Evolutionary conservation across 2,888 invertebrate species (phyloP), one percentile per base, ranked within the genome.

Genomic region (Caenorhabditis macrosperma): DNA sequence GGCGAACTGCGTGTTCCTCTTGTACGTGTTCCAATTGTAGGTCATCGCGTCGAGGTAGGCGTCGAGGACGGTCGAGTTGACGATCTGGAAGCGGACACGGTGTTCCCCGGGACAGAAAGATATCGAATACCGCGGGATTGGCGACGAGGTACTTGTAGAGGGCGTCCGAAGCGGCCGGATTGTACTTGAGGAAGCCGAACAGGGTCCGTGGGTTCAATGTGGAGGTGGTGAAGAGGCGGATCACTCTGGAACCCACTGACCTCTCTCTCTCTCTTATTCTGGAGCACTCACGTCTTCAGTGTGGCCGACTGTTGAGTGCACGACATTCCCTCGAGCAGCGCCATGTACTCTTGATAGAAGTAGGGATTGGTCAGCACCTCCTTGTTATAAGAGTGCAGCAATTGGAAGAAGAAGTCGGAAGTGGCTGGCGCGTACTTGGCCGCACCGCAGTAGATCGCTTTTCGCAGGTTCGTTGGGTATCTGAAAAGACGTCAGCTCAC

Each of bases 381-480:
- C 10, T 46, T 28, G 50, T 77, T 81, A 54, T 82, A 82, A n/a
- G 54, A 55, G 30, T 64, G 50, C 46, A 82, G 41, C 77, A 82
- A 61, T 50, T 66, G 66, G 61, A 61, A 72, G 78, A 82, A 82
- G 68, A 30, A 69, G 44, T 78, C 77, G 24, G 71, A 67, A 26
- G 75, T 55, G 3, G 50, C 30, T 17, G 66, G 57, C 10, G 80
- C 67, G 46, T 69, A 71, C 52, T 71, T 72, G 12, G 81, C 81
- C 10, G 78, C 85, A 41, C 82, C 85, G 41, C 85, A 85, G 38
- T 85, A 85, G 20, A 82, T 64, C 3, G 83, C 85, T 55, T 38
- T 68, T 1, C 82, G 72, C n/a, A 81, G 24, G 61, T 84, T 82
- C 10, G 84, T 77, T 0, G 76, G 54, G 48, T 80, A 72, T 24